phyloP scores from a whole-genome alignment of 2,113 vertebrate genomes.

The Trogon surrucura region DNA sequence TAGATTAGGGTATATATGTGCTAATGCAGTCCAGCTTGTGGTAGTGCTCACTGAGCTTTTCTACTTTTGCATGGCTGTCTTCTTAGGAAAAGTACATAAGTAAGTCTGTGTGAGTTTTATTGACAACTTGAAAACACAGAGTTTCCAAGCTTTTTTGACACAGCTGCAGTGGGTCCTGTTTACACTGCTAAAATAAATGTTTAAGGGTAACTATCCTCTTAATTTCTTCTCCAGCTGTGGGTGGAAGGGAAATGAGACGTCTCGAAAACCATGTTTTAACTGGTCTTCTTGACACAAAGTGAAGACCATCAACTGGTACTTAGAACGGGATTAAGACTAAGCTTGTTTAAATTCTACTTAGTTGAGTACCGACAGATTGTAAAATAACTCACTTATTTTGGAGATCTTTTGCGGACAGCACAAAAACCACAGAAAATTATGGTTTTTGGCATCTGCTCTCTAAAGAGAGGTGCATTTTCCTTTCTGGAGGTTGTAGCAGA shows the following conservation, averaged over 20 bases:
- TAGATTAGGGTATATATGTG: background rate
- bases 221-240: background rate
- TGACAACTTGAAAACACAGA: background rate
- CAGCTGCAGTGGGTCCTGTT: constrained; percentile 45
- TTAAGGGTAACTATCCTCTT: constrained; percentile 19
- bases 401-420: background rate
- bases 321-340: background rate
- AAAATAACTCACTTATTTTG: background rate
- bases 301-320: background rate
- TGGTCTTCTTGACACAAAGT: background rate
- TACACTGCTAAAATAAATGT: constrained; percentile 62
- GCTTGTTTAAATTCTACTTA: constrained; percentile 11
- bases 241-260: constrained; percentile 42
- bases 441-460: background rate
- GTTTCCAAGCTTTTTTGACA: background rate
- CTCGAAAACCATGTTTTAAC: background rate
- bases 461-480: background rate
- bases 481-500: background rate
- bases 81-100: background rate
- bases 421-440: background rate
- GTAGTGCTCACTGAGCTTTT: background rate
- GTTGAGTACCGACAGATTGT: background rate
- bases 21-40: background rate
- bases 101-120: background rate
- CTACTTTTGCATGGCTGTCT: background rate